A percentile compares a stretch with the other conserved stretches of the same genome.
Conservation (phyloP, 2,113 vertebrate genomes). For the Rhinopomastus cyanomelas region DNA sequence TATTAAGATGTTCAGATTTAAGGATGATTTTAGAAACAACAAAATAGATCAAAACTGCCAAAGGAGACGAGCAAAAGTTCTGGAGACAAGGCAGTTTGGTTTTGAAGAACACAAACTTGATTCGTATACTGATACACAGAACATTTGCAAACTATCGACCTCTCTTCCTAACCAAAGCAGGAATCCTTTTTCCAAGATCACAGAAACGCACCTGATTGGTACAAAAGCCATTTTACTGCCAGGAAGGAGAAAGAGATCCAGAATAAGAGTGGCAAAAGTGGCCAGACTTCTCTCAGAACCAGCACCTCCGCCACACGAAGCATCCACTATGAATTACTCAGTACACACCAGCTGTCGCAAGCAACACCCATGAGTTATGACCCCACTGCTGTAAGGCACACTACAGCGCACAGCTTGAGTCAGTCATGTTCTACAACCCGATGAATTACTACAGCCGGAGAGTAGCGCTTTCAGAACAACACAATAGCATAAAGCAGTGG, state of each 20-base stretch:
- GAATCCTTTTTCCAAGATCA: not conserved
- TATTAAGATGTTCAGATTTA: not conserved
- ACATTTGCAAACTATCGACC: not conserved
- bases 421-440: not conserved
- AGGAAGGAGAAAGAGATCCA: not conserved
- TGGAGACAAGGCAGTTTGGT: not conserved
- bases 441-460: not conserved
- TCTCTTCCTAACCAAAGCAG: not conserved
- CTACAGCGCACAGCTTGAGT: not conserved
- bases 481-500: not conserved
- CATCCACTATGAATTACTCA: not conserved
- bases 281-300: not conserved
- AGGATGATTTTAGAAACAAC: not conserved
- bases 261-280: not conserved
- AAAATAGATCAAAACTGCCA: not conserved
- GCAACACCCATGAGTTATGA: not conserved
- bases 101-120: not conserved
- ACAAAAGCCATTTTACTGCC: not conserved
- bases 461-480: not conserved
- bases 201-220: not conserved
- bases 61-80: not conserved
- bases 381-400: not conserved
- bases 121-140: not conserved
- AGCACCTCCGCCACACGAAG: not conserved
- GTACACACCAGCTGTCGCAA: not conserved